These are phyloP conservation scores for Lateolabrax maculatus DNA, from an alignment of 2,797 vertebrate genomes.

Conservation along the genomic window DNA sequence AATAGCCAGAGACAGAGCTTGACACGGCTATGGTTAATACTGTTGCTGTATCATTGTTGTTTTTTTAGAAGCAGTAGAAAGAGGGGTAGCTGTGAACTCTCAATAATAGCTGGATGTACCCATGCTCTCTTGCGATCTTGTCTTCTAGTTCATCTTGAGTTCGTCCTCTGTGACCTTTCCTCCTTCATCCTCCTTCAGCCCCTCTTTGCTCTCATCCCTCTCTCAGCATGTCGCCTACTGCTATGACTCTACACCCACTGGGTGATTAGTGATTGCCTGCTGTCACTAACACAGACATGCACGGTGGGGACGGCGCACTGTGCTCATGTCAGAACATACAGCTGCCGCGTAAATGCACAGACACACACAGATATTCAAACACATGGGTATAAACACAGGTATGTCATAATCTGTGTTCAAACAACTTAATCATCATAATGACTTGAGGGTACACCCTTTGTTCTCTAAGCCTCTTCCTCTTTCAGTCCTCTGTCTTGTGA, in stretches of 20 bases:
- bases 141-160: conserved; percentile 37
- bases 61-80: conserved; percentile 49
- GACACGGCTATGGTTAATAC: background rate
- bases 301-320: conserved; percentile 32
- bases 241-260: conserved; percentile 69
- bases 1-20: background rate
- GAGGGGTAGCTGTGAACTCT: conserved; percentile 14
- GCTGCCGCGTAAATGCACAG: conserved; percentile 15
- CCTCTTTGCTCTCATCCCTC: conserved; percentile 41
- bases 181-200: conserved; percentile 37
- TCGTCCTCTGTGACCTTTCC: conserved; percentile 52
- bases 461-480: background rate
- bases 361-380: conserved; percentile 17
- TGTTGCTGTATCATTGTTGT: conserved; percentile 42
- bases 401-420: background rate
- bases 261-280: conserved; percentile 79
- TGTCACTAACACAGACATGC: conserved; percentile 70
- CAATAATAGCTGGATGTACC: conserved; percentile 15
- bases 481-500: background rate
- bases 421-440: background rate
- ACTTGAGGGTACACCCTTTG: background rate
- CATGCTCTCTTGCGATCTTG: conserved; percentile 27
- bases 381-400: background rate
- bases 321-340: conserved; percentile 21
- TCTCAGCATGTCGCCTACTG: conserved; percentile 51